phyloP scores from a whole-genome alignment of 2,888 invertebrate genomes.

The Drosophila mulleri region DNA sequence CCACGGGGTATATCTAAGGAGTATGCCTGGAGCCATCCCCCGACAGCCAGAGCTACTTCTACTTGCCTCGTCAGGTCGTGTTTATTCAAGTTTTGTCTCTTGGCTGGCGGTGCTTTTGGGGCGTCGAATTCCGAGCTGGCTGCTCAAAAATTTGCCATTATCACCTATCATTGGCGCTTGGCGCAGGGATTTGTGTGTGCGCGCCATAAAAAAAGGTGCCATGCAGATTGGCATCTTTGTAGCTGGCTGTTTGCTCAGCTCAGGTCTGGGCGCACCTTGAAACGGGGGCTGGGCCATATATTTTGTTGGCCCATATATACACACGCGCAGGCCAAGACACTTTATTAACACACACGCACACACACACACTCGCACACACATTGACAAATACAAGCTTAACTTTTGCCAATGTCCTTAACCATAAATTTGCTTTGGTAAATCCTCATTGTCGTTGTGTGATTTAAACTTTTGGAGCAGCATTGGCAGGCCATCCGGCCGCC shows the following conservation, averaged over 20 bases:
- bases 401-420: slow-evolving; percentile 76
- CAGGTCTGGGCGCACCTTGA: slow-evolving; percentile 25
- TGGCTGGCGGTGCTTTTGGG: slow-evolving; percentile 1
- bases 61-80: slow-evolving; percentile 15
- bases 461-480: slow-evolving; percentile 80
- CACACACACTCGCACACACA: slow-evolving; percentile 11
- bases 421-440: slow-evolving; percentile 83
- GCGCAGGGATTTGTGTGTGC: slow-evolving; percentile 72
- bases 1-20: background rate
- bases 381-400: slow-evolving; percentile 63
- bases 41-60: slow-evolving; percentile 24
- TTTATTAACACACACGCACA: slow-evolving; percentile 50
- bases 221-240: slow-evolving; percentile 83
- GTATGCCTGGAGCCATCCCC: background rate
- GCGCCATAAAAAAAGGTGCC: slow-evolving; percentile 76
- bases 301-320: slow-evolving; percentile 45
- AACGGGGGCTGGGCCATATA: slow-evolving; percentile 48
- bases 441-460: slow-evolving; percentile 84
- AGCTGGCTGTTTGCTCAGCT: slow-evolving; percentile 36
- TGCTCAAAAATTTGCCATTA: slow-evolving; percentile 79
- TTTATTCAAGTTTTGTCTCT: slow-evolving; percentile 39
- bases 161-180: slow-evolving; percentile 82
- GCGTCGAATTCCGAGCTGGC: slow-evolving; percentile 22
- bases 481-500: slow-evolving; percentile 6
- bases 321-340: slow-evolving; percentile 38